Evolutionary conservation across 2,888 invertebrate genomes (phyloP), one percentile per base, ranked within the genome.

Genomic region (Hydriomena furcata): DNA sequence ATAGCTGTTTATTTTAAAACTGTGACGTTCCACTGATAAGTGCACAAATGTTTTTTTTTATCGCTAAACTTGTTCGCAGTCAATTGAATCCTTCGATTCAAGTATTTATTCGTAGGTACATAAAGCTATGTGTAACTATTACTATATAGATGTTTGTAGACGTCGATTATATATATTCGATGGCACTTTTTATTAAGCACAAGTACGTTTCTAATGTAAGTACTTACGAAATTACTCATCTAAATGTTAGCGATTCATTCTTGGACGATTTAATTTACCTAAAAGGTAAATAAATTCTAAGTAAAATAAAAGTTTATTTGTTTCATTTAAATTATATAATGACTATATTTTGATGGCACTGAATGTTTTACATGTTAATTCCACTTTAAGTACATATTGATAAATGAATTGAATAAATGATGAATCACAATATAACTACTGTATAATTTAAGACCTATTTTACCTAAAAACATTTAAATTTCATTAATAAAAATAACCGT

Each of bases 391-490:
- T 11, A 1, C 4, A 3, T 17, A 17, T 17, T 17, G 17, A 4
- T 17, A 4, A 10, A 17, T 8, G 24, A 34, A 6, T 41, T 44
- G 28, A 58, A 57, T 61, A 61, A 61, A 57, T 5, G 45, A 47
- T 55, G 32, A 42, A 59, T 42, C 38, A 49, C 30, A 12, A 31
- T 28, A n/a, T n/a, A n/a, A n/a, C 12, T 32, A 38, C 35, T 53
- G 36, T 59, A 31, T 58, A 53, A 61, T 61, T 61, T 52, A 55
- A 55, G 55, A 49, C 46, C 38, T 28, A 42, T 2, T 13, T 24
- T 20, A 25, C 48, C 42, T 48, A 28, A 8, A 13, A 44, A 8
- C 7, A 1, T 3, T 24, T n/a, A 2, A 30, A 20, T 12, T 36
- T 24, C 12, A 23, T 8, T 38, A 1, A 40, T 20, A 34, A 20